A percentile compares a stretch with the other conserved stretches of the same genome.
Evolutionary conservation across 2,797 vertebrate genomes (phyloP).

Genomic region (Galago senegalensis): DNA sequence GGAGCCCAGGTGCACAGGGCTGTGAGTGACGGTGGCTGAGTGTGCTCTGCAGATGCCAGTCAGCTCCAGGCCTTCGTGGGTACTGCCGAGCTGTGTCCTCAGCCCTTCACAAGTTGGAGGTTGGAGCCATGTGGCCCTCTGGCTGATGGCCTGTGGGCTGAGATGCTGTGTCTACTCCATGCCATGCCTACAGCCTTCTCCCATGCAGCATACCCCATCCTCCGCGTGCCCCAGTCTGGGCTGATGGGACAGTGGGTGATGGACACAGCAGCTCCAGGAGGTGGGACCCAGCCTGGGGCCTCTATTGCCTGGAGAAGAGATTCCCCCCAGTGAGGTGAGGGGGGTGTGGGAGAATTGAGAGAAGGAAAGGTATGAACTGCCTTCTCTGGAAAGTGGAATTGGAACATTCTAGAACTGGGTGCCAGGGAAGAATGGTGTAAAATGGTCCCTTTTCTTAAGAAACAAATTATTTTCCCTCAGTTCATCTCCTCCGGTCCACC

Average conservation of each 20-base stretch:
- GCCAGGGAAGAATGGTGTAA: background rate
- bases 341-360: background rate
- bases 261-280: rapidly evolving
- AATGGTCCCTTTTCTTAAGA: background rate
- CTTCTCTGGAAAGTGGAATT: background rate
- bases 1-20: background rate
- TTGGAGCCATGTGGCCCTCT: background rate
- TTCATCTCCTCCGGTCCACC: background rate
- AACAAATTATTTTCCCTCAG: too few relatives aligned
- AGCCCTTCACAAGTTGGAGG: background rate
- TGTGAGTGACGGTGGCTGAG: rapidly evolving
- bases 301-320: background rate
- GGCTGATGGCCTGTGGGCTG: rapidly evolving
- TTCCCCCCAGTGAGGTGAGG: background rate
- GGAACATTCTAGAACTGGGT: background rate
- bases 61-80: too few relatives aligned
- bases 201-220: background rate
- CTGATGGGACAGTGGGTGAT: background rate
- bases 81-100: rapidly evolving
- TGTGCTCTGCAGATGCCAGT: rapidly evolving
- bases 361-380: background rate
- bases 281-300: background rate
- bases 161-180: background rate
- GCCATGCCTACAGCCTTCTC: rapidly evolving
- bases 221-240: background rate